A percentile compares a stretch with the other conserved stretches of the same genome.
Conservation (phyloP, 2,113 vertebrate genomes). For the Ursus arctos region DNA sequence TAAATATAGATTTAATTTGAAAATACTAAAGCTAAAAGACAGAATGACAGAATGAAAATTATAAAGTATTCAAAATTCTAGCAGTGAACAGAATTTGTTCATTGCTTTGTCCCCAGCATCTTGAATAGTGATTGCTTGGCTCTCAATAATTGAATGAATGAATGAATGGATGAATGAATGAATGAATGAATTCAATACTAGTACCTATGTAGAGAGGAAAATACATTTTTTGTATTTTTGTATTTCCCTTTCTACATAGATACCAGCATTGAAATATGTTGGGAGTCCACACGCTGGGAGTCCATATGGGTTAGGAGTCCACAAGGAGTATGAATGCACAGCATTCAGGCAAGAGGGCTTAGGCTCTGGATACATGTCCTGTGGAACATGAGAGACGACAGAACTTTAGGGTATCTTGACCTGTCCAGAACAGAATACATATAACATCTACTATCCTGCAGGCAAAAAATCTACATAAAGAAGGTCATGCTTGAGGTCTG, state of each 20-base stretch:
- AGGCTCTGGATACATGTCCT: neutral
- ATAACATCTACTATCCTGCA: neutral
- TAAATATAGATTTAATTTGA: neutral
- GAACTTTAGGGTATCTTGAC: neutral
- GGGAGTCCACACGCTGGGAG: no score
- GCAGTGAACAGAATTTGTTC: neutral
- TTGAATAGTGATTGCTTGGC: neutral
- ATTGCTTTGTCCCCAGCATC: neutral
- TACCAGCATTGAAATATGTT: neutral
- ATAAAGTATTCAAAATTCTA: constrained; percentile 20
- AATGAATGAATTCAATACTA: constrained; percentile 15
- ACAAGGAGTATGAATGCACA: neutral
- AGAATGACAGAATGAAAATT: constrained; percentile 11
- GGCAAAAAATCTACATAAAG: neutral
- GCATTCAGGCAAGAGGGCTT: neutral
- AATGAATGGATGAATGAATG: neutral
- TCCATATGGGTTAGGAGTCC: neutral
- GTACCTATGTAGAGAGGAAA: neutral
- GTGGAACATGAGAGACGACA: neutral
- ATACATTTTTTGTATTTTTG: neutral
- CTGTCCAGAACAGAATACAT: neutral
- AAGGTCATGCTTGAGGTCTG: neutral
- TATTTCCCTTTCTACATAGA: neutral
- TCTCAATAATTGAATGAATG: neutral
- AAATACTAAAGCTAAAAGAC: constrained; percentile 49